Conservation (phyloP, 2,888 invertebrate species). For the Pseudeuparius sepicola region DNA sequence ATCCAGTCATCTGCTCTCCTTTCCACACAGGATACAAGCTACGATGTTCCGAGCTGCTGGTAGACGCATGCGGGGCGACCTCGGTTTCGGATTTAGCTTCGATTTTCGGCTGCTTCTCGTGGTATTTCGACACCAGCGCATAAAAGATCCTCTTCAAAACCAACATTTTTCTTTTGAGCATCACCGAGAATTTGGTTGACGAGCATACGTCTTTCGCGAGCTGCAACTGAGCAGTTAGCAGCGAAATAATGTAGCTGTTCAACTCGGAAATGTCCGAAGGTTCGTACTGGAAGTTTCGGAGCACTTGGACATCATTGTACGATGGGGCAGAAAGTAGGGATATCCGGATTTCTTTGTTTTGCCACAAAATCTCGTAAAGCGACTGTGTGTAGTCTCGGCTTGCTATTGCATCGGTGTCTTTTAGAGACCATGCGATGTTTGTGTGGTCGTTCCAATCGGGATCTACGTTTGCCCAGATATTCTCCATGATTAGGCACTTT, state of each 20-base stretch:
- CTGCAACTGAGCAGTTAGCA: constrained; percentile 44
- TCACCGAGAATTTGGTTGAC: constrained; percentile 47
- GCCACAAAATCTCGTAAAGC: constrained; percentile 45
- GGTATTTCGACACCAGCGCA: constrained; percentile 46
- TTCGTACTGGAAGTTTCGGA: constrained; percentile 47
- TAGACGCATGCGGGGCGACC: neutral
- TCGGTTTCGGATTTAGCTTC: constrained; percentile 13
- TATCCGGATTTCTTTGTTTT: constrained; percentile 43
- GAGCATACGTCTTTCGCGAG: constrained; percentile 46
- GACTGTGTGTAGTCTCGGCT: constrained; percentile 43
- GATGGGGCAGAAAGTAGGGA: constrained; percentile 31
- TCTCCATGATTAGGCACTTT: no score
- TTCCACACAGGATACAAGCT: no score
- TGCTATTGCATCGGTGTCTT: constrained; percentile 46
- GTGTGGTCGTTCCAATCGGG: constrained; percentile 48
- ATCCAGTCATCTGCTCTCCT: constrained; percentile 30
- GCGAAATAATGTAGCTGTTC: constrained; percentile 43
- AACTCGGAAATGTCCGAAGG: constrained; percentile 40
- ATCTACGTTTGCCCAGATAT: constrained; percentile 28
- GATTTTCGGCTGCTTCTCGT: constrained; percentile 39
- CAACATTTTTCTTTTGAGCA: constrained; percentile 45
- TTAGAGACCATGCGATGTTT: constrained; percentile 48
- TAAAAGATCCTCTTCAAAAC: constrained; percentile 48
- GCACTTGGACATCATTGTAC: constrained; percentile 35
- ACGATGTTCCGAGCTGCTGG: neutral